These are phyloP conservation scores for Tachina fera DNA, from an alignment of 2,888 invertebrate genomes.

Conservation along the genomic window DNA sequence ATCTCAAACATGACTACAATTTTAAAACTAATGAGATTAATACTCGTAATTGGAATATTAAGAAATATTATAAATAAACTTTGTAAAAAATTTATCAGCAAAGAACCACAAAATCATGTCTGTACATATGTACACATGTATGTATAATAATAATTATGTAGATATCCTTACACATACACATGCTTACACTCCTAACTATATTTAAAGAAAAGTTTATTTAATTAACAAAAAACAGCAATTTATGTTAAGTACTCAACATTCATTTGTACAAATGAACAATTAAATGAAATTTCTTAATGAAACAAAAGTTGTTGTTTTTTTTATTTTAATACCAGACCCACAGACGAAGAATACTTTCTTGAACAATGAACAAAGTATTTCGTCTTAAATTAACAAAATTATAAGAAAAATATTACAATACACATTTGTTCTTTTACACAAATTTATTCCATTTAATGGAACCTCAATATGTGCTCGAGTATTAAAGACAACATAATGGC, in stretches of 20 bases:
- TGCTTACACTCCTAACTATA: constrained; percentile 34
- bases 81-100: constrained; percentile 29
- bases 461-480: constrained; percentile 21
- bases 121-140: too few relatives aligned
- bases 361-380: constrained; percentile 23
- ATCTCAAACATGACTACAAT: background rate
- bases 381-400: constrained; percentile 49
- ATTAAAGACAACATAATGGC: constrained; percentile 46
- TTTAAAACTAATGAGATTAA: constrained; percentile 10
- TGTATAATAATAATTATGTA: background rate
- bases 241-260: constrained; percentile 31
- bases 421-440: background rate
- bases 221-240: constrained; percentile 61
- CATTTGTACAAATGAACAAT: constrained; percentile 49
- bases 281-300: constrained; percentile 61
- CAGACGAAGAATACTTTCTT: background rate
- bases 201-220: constrained; percentile 61
- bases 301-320: constrained; percentile 36
- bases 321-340: constrained; percentile 10
- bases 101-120: constrained; percentile 41
- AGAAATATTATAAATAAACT: constrained; percentile 32
- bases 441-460: background rate
- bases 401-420: constrained; percentile 44
- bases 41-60: constrained; percentile 5
- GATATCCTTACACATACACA: constrained; percentile 19